These are phyloP conservation scores for Marisa cornuarietis DNA, from an alignment of 1,140 invertebrate species.

Conservation along the genomic window DNA sequence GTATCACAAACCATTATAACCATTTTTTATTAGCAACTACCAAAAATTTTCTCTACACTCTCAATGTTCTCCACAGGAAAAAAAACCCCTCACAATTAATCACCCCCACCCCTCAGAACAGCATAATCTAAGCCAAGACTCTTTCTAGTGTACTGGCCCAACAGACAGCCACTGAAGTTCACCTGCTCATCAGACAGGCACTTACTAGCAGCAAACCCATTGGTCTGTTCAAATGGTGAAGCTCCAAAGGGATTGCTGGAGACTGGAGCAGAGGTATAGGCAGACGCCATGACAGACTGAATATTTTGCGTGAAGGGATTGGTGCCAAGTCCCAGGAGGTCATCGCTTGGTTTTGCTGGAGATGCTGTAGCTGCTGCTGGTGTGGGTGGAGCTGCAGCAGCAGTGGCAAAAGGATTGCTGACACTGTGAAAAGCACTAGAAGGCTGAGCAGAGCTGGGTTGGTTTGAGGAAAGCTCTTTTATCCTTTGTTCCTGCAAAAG, in stretches of 20 bases:
- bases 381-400: conserved; percentile 34
- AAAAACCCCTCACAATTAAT: too few relatives aligned
- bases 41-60: too few relatives aligned
- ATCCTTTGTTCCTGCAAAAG: conserved; percentile 50
- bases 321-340: conserved; percentile 82
- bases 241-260: conserved; percentile 36
- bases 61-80: too few relatives aligned
- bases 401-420: conserved; percentile 86
- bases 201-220: conserved; percentile 26
- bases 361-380: conserved; percentile 35
- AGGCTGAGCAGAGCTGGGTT: conserved; percentile 25
- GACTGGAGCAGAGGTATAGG: conserved; percentile 25
- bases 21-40: too few relatives aligned
- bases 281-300: conserved; percentile 55
- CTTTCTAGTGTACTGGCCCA: neutral
- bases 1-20: too few relatives aligned
- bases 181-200: neutral
- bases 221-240: conserved; percentile 27
- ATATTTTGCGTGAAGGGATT: conserved; percentile 89
- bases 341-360: conserved; percentile 82
- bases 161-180: neutral
- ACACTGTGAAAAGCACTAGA: conserved; percentile 30
- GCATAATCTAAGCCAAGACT: neutral
- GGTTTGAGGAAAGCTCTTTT: conserved; percentile 44
- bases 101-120: too few relatives aligned